These are phyloP conservation scores for Cervus canadensis DNA, from an alignment of 2,113 vertebrate genomes.

Conservation along the genomic window DNA sequence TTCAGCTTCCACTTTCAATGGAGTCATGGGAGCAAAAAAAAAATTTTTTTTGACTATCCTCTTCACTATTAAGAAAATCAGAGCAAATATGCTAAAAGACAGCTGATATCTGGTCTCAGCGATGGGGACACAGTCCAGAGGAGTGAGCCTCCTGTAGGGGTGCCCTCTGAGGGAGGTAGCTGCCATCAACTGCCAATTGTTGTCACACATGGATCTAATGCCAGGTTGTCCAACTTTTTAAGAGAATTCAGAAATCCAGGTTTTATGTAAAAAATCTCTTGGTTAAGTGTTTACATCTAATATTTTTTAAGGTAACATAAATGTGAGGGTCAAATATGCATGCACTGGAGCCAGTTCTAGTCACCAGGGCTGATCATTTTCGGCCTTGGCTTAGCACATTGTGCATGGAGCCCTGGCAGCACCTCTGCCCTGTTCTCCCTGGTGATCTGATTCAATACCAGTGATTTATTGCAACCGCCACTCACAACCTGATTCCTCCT, in stretches of 20 bases:
- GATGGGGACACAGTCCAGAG: neutral
- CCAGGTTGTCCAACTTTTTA: neutral
- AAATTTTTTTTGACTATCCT: neutral
- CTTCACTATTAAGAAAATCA: neutral
- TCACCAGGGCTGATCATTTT: neutral
- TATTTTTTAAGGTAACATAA: conserved; percentile 15
- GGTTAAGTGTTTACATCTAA: neutral
- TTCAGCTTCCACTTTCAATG: conserved; percentile 24
- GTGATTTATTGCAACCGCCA: conserved; percentile 2
- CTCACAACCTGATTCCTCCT: neutral
- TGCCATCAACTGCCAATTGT: neutral
- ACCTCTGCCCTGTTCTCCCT: neutral
- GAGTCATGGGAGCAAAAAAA: neutral
- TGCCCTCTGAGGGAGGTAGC: neutral
- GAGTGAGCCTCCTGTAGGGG: neutral
- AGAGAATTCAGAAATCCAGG: neutral
- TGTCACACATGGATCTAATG: neutral
- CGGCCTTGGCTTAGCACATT: neutral
- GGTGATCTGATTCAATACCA: neutral
- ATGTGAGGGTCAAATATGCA: neutral
- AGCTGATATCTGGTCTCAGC: neutral
- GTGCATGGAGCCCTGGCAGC: neutral
- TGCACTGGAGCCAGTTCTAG: neutral
- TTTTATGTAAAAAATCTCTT: neutral
- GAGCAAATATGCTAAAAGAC: neutral